Conservation (phyloP, 2,888 invertebrate genomes). For the Parapristionchus giblindavisi region DNA sequence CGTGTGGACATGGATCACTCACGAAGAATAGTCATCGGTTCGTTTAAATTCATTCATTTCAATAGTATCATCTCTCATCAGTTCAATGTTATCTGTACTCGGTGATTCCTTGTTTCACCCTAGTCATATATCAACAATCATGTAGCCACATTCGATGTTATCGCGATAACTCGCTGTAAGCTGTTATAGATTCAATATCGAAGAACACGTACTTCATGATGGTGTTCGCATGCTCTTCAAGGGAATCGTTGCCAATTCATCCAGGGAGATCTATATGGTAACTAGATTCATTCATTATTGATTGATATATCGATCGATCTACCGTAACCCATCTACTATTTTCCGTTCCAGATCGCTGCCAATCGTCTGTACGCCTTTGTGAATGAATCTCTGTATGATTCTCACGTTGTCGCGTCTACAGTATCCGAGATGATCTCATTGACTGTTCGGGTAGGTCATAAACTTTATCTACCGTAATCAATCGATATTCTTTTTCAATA, state of each 20-base stretch:
- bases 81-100: not conserved
- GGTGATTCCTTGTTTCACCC: too few relatives aligned
- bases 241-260: conserved; percentile 55
- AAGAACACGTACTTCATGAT: conserved; percentile 55
- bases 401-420: conserved; percentile 83
- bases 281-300: not conserved
- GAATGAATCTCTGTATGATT: conserved; percentile 82
- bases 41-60: not conserved
- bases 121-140: not conserved
- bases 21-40: conserved; percentile 7
- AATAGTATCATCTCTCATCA: not conserved
- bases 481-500: conserved; percentile 26
- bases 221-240: conserved; percentile 53
- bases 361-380: conserved; percentile 81
- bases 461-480: not conserved
- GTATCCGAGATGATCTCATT: conserved; percentile 80
- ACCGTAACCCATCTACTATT: not conserved
- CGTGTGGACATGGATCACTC: conserved; percentile 29
- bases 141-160: not conserved
- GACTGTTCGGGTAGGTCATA: conserved; percentile 72
- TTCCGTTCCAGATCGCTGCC: conserved; percentile 76
- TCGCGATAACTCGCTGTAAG: not conserved
- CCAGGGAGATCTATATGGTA: conserved; percentile 50
- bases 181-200: conserved; percentile 46
- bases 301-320: not conserved